Evolutionary conservation across 2,888 invertebrate genomes (phyloP).

Genomic region (Drosophila formosana): DNA sequence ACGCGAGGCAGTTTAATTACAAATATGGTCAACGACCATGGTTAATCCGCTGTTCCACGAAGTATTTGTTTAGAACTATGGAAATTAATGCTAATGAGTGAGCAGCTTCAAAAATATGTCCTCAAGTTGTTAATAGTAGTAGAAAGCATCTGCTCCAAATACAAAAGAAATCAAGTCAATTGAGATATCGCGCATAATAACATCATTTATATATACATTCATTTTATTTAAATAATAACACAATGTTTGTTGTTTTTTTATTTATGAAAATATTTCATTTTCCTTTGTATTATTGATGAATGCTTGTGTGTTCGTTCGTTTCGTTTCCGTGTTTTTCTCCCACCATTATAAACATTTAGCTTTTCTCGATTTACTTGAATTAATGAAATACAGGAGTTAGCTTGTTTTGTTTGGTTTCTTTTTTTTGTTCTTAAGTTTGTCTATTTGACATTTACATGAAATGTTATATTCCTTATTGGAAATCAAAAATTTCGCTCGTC

Average conservation of each 20-base stretch:
- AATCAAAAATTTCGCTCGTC: constrained; percentile 36
- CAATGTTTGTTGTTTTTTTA: constrained; percentile 66
- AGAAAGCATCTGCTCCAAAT: constrained; percentile 6
- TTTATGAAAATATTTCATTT: constrained; percentile 81
- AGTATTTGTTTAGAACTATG: background rate
- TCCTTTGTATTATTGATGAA: constrained; percentile 51
- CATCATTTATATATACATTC: constrained; percentile 74
- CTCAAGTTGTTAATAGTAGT: background rate
- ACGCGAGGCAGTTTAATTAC: too few species aligned
- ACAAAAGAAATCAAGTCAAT: constrained; percentile 40
- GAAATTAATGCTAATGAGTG: too few species aligned
- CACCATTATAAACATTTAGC: constrained; percentile 31
- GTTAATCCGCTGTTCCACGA: background rate
- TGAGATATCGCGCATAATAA: constrained; percentile 47
- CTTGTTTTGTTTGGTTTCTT: constrained; percentile 27
- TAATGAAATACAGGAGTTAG: constrained; percentile 45
- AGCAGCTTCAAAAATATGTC: background rate
- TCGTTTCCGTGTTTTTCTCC: constrained; percentile 14
- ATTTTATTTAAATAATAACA: constrained; percentile 83
- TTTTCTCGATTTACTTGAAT: constrained; percentile 19
- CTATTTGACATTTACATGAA: constrained; percentile 73
- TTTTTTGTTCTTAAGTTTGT: constrained; percentile 43
- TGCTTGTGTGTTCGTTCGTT: constrained; percentile 45
- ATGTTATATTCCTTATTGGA: constrained; percentile 56
- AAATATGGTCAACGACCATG: background rate